Evolutionary conservation across 2,113 vertebrate species (phyloP).

Genomic region (Sturnira hondurensis): DNA sequence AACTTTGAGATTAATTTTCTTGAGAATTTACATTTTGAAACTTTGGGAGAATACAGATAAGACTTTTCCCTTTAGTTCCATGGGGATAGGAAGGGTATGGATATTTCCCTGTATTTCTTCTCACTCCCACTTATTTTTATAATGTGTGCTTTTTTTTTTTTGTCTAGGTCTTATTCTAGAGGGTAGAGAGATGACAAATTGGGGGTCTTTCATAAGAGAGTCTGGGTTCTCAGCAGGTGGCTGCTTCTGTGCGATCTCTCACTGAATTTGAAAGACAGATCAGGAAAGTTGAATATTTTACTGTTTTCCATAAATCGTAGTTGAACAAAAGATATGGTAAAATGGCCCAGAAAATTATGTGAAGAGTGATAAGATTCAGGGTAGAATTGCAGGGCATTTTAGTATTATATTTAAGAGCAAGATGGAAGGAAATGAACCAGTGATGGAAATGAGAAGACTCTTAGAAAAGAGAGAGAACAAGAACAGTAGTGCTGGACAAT

Average conservation of each 20-base stretch:
- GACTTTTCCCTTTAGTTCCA: not conserved
- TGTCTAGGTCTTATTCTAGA: not conserved
- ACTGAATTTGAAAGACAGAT: not conserved
- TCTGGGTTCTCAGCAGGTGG: not conserved
- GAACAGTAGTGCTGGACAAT: not conserved
- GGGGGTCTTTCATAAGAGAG: not conserved
- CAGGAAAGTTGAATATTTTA: not conserved
- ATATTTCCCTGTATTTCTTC: not conserved
- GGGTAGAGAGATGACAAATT: not conserved
- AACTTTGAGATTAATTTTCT: not conserved
- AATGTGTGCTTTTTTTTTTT: not conserved
- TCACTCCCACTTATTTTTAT: fast-evolving
- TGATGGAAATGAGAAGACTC: not conserved
- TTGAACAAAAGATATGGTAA: not conserved
- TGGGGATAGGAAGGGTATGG: fast-evolving
- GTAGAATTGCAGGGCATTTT: not conserved
- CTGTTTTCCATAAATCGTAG: not conserved
- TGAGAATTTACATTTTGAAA: not conserved
- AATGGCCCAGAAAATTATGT: not conserved
- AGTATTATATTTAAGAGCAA: not conserved
- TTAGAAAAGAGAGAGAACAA: not conserved
- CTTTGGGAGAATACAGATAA: not conserved
- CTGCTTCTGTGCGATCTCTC: not conserved
- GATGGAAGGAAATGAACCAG: not conserved
- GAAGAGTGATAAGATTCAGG: not conserved